Conservation (phyloP, 2,797 vertebrate genomes). For the Synanceia verrucosa region DNA sequence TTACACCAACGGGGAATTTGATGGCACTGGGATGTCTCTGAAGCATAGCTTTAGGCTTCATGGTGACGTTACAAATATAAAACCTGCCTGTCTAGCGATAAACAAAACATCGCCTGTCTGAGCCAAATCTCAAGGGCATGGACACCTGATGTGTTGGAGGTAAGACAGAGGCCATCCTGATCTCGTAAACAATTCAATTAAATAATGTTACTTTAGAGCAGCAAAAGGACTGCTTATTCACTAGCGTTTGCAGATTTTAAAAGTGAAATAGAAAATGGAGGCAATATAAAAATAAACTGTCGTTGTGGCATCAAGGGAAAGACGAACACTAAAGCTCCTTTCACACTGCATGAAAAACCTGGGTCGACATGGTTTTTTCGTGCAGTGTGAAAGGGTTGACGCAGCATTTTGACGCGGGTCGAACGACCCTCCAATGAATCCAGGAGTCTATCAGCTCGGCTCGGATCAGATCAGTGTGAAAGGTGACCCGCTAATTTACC, state of each 20-base stretch:
- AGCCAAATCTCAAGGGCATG: slow-evolving; percentile 9
- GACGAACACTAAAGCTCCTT: too few species aligned
- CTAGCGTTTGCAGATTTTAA: neutral
- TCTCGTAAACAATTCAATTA: neutral
- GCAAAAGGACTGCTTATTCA: neutral
- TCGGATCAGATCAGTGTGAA: too few species aligned
- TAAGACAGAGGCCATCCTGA: neutral
- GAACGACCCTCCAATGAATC: too few species aligned
- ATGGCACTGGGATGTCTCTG: neutral
- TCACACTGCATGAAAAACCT: too few species aligned
- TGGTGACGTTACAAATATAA: slow-evolving; percentile 15
- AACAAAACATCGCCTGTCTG: neutral
- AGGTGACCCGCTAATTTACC: too few species aligned
- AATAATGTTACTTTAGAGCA: neutral
- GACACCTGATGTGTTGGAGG: slow-evolving; percentile 4
- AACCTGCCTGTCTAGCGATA: neutral
- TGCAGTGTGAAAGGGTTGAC: too few species aligned
- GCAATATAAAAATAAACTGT: neutral
- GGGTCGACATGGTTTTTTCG: too few species aligned
- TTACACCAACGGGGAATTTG: neutral
- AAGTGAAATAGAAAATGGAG: neutral
- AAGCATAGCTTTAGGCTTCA: slow-evolving; percentile 1
- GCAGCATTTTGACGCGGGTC: too few species aligned
- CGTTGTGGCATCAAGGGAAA: neutral
- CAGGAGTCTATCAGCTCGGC: too few species aligned